Evolutionary conservation across 2,888 invertebrate species (phyloP), one percentile per base, ranked within the genome.

Genomic region (Melinopterus prodromus): DNA sequence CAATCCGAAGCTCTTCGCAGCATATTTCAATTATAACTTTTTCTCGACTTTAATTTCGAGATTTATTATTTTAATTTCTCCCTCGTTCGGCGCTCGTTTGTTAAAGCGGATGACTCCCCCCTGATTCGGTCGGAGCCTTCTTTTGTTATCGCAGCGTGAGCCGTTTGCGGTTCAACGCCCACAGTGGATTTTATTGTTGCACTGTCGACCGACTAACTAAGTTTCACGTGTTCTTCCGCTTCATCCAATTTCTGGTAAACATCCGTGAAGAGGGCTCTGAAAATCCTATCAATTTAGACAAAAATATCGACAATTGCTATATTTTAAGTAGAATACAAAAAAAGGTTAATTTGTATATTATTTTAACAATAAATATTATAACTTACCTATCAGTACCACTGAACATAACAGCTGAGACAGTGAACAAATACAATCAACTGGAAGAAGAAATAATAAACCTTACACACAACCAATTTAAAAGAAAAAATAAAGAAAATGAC

Each of bases 1-100:
- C 53, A 53, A 53, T 53, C 53, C 53, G 53, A 53, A 53, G 7
- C 53, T 53, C 53, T 2, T n/a, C 0, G 53, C 53, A 53, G 53
- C 53, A 53, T 53, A 53, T 53, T 53, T 53, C 53, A 53, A 53
- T 53, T 53, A 53, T 53, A 53, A 53, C 53, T 53, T 53, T 53
- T 53, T 53, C 53, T 53, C 53, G 12, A 53, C 53, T 53, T 53
- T 53, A 53, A 53, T 53, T 53, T 53, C 53, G 53, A 53, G 53
- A 53, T 53, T 53, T 53, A 53, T 53, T 53, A 53, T 53, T 53
- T 53, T 53, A 53, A 53, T 53, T 53, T 53, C 53, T 53, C 53
- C 53, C 53, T 12, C 9, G 9, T 53, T 12, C 9, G 53, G 53
- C 5, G 53, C 53, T 53, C 53, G 53, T 53, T 53, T 53, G 53